phyloP scores from a whole-genome alignment of 2,797 vertebrate species.

The Meda fulgida region DNA sequence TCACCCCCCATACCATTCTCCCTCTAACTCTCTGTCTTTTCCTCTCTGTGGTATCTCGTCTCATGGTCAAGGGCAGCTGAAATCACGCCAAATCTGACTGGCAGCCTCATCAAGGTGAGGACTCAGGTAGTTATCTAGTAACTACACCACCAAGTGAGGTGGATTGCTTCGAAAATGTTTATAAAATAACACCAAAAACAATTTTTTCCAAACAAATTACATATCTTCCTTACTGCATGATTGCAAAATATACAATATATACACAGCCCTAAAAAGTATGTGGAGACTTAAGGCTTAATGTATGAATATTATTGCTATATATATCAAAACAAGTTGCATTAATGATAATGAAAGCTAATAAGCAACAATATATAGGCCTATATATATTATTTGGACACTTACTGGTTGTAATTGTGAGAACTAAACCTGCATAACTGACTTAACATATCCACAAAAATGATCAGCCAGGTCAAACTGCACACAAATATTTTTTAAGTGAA shows the following conservation, averaged over 20 bases:
- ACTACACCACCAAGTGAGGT: constrained; percentile 5
- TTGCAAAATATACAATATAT: background rate
- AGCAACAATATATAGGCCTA: background rate
- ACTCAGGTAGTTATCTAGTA: constrained; percentile 15
- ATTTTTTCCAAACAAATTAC: background rate
- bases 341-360: background rate
- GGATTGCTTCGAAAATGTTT: constrained; percentile 2
- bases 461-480: background rate
- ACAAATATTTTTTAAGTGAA: too few species aligned
- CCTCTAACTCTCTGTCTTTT: constrained; percentile 42
- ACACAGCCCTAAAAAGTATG: background rate
- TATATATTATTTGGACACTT: background rate
- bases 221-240: background rate
- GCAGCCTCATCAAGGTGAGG: constrained; percentile 42
- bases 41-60: constrained; percentile 46
- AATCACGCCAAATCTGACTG: constrained; percentile 49
- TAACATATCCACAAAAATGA: background rate
- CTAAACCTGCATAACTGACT: background rate
- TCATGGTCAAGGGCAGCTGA: constrained; percentile 59
- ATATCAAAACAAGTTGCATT: background rate
- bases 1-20: constrained; percentile 56
- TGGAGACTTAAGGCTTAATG: background rate
- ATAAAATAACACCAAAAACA: background rate
- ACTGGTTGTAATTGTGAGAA: background rate
- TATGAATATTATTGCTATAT: background rate